Evolutionary conservation across 2,888 invertebrate species (phyloP), one percentile per base, ranked within the genome.

Genomic region (Hydrotaea cyrtoneurina): DNA sequence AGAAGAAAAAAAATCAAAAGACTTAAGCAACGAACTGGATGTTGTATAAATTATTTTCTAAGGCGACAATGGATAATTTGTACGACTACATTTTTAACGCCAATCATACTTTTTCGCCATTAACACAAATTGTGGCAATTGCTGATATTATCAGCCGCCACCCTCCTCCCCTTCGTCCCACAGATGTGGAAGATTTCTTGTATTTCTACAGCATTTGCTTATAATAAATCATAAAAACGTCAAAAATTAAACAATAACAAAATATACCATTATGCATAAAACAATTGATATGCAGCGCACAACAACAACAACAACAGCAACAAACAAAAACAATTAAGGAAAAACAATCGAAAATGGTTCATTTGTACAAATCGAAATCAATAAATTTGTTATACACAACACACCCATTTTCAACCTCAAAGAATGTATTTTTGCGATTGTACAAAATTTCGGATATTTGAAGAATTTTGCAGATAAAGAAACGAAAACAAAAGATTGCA

Each of bases 201-300:
- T 59, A n/a, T 23, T 0, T 23, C 15, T 74, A 50, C 17, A 31
- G 7, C 10, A 17, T 43, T 59, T 72, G 43, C 36, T 74, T 59
- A 7, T 31, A 69, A 80, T 78, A 83, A 74, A 83, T 83, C 78
- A 83, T 74, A 78, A 69, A 53, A 23, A 83, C 74, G 77, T 80
- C 74, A 69, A 83, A n/a, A 74, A 64, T n/a, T 8, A 53, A 69
- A 62, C 21, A 78, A 62, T 43, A 36, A 74, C 53, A 19, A 39
- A 55, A 71, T 46, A 36, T 11, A 17, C 7, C 23, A 36, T 64
- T 36, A 17, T n/a, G 19, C 31, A 5, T n/a, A 64, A 80, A 66
- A 81, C 75, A 76, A 81, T 84, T 73, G 76, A 39, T 73, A 80
- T 76, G 72, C 64, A 71, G 73, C 75, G 80, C 80, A 71, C 80